Evolutionary conservation across 2,888 invertebrate species (phyloP).

Genomic region (Nasonovia ribisnigri): DNA sequence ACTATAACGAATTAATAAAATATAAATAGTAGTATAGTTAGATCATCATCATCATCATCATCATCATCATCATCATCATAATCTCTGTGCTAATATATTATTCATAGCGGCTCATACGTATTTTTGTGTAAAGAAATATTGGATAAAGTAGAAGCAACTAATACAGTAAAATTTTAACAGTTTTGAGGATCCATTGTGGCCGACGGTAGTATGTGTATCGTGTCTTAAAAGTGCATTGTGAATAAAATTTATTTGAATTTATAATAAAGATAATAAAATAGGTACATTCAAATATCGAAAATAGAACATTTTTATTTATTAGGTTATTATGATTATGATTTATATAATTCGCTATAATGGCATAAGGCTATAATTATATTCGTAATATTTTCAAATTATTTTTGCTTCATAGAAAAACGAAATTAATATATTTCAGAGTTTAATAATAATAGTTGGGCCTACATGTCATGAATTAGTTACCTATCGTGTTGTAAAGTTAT

Average conservation of each 20-base stretch:
- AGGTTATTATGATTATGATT: background rate
- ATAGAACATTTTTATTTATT: background rate
- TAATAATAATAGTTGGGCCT: background rate
- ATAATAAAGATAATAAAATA: background rate
- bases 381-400: background rate
- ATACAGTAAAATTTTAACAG: background rate
- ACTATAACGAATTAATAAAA: background rate
- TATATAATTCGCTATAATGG: no score
- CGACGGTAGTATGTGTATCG: background rate
- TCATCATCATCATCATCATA: no score
- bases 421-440: background rate
- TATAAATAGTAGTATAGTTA: background rate
- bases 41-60: no score
- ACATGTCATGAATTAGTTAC: background rate
- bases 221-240: background rate
- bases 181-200: background rate
- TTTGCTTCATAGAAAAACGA: background rate
- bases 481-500: background rate
- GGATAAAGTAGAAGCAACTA: background rate
- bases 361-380: background rate
- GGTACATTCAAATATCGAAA: background rate
- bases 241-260: background rate
- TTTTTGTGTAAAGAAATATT: background rate
- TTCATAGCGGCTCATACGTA: background rate
- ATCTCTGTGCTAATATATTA: background rate